Base-by-base conservation (phyloP, 2,113 vertebrate species). In the Entosphenus tridentatus region DNA sequence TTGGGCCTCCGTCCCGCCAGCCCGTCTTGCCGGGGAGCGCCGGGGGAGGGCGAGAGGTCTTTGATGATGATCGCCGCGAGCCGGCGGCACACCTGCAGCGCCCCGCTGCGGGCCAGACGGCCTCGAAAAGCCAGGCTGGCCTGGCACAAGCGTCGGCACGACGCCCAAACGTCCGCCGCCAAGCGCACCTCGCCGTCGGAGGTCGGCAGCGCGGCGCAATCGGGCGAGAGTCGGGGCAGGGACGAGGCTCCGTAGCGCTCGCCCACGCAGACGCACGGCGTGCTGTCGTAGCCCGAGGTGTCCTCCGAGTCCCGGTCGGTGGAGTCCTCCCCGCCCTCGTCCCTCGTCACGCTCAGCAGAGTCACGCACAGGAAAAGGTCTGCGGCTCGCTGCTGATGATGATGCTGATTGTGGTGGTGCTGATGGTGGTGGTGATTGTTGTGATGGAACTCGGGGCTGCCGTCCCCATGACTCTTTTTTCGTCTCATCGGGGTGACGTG, bases 231-330 rank as follows among this genome's bases (percentile, higher is more conserved):
- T 71, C 79, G 84, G 0, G 88, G 90, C 57, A 87, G 76, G 39
- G 39, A 39, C 39, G 39, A 39, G 39, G 39, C 39, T 39, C 39
- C 39, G 39, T 39, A 39, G 39, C 39, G 39, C 39, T 39, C 39
- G 39, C 39, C 39, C 39, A 39, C 39, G 39, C 39, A 39, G 39
- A 39, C 39, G 39, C 39, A 89, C 8, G 89, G 82, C 14, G 89
- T 90, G 70, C 89, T 96, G 71, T 96, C 92, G 68, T 95, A 95
- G 12, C 89, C 93, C 0, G 92, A 96, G 0, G 92, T 96, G 75
- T 96, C 93, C 77, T 96, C 92, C 1, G 90, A 93, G 71, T 96
- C 89, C 70, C 85, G 88, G 70, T 83, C 81, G 0, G 85, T 82
- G 74, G 95, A 87, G 16, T 78, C 76, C 70, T 95, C 88, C 57